These are phyloP conservation scores for Ivindomyrus marchei DNA, from an alignment of 2,113 vertebrate genomes.

Conservation along the genomic window DNA sequence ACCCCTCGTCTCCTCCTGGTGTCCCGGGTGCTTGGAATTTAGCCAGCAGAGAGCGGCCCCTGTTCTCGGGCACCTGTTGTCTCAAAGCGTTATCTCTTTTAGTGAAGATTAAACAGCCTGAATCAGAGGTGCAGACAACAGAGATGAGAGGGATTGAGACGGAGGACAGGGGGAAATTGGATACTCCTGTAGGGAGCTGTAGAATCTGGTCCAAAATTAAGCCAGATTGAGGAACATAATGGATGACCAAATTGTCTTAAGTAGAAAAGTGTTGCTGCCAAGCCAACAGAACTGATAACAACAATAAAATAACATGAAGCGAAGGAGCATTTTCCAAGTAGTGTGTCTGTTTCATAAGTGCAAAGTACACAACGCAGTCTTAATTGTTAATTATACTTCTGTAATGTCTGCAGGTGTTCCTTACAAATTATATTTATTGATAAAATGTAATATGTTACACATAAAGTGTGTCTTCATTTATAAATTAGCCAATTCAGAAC, in stretches of 20 bases:
- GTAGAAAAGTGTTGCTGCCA: background rate
- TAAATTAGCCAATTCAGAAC: background rate
- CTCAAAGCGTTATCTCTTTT: background rate
- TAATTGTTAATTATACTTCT: background rate
- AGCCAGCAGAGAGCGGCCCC: background rate
- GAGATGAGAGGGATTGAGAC: background rate
- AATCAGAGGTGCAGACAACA: background rate
- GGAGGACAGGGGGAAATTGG: background rate
- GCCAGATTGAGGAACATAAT: conserved; percentile 4
- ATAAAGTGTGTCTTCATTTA: background rate
- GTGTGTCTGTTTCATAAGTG: background rate
- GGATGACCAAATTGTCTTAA: conserved; percentile 16
- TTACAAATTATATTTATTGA: background rate
- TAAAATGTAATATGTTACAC: background rate
- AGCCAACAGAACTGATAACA: background rate
- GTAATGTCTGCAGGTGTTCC: background rate
- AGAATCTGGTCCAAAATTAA: conserved; percentile 12
- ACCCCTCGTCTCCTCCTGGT: background rate
- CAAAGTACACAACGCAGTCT: background rate
- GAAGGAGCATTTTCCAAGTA: background rate
- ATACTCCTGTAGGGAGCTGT: background rate
- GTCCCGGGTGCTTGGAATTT: background rate
- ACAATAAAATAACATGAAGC: background rate
- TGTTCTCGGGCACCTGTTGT: background rate
- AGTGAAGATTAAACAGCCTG: conserved; percentile 11